These are phyloP conservation scores for Lagocephalus sceleratus DNA, from an alignment of 2,797 vertebrate genomes.

Conservation along the genomic window DNA sequence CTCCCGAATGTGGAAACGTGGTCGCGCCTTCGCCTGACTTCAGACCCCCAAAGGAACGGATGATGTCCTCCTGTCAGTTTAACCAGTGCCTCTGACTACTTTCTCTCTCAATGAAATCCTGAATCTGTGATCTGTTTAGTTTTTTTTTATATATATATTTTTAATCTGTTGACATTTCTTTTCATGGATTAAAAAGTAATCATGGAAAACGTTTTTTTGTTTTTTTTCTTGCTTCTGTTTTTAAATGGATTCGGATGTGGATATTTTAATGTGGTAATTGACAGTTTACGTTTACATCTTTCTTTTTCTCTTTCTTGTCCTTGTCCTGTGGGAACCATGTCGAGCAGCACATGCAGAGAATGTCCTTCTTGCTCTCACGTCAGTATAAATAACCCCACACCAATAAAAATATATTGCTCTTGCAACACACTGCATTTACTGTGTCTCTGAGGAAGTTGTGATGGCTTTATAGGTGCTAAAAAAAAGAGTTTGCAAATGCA, in stretches of 20 bases:
- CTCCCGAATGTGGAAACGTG: slow-evolving; percentile 32
- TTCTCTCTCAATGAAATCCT: slow-evolving; percentile 51
- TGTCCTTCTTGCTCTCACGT: slow-evolving; percentile 54
- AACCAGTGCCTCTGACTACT: slow-evolving; percentile 74
- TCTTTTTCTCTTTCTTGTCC: slow-evolving; percentile 39
- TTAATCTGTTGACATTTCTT: slow-evolving; percentile 50
- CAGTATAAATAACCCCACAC: slow-evolving; percentile 66
- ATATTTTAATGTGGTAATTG: slow-evolving; percentile 53
- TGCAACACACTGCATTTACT: slow-evolving; percentile 38
- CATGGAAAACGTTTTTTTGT: slow-evolving; percentile 27
- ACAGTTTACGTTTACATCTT: slow-evolving; percentile 40
- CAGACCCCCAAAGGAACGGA: slow-evolving; percentile 27
- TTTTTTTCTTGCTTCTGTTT: slow-evolving; percentile 15
- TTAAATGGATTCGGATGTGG: slow-evolving; percentile 42
- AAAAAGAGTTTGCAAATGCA: no score
- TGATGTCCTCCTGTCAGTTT: slow-evolving; percentile 17
- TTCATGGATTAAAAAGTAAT: slow-evolving; percentile 49
- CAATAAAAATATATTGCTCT: slow-evolving; percentile 72
- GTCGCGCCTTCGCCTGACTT: slow-evolving; percentile 30
- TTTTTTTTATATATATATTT: slow-evolving; percentile 51
- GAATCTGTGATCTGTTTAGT: slow-evolving; percentile 47
- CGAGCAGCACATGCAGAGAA: slow-evolving; percentile 52
- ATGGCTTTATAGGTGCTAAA: no score
- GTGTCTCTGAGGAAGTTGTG: background rate
- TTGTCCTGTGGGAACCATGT: slow-evolving; percentile 55